Evolutionary conservation across 2,113 vertebrate species (phyloP).

Genomic region (Ursus arctos): DNA sequence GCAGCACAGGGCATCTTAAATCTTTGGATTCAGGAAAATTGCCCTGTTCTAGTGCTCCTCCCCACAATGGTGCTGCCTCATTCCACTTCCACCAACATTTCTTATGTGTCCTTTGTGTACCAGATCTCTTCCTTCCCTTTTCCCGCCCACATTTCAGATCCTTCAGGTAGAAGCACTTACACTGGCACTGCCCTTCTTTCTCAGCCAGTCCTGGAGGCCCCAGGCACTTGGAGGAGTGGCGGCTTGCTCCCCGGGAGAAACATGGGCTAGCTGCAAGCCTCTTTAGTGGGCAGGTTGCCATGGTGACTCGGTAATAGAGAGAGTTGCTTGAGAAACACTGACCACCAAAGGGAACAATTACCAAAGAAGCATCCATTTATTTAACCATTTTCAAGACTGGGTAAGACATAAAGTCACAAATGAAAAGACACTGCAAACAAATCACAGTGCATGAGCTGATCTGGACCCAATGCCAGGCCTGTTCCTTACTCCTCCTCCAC

Average conservation of each 20-base stretch:
- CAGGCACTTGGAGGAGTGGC: background rate
- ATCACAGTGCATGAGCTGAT: background rate
- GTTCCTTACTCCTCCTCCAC: no score
- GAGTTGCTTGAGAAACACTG: background rate
- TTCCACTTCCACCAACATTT: background rate
- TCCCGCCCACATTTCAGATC: background rate
- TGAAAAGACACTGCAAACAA: background rate
- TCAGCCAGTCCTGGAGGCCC: background rate
- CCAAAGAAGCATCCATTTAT: background rate
- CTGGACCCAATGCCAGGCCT: background rate
- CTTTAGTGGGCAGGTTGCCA: conserved; percentile 47
- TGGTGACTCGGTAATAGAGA: conserved; percentile 48
- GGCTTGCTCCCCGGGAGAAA: background rate
- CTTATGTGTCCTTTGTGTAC: background rate
- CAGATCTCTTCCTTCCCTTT: background rate
- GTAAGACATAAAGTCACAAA: background rate
- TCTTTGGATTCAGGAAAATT: background rate
- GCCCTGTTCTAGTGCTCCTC: background rate
- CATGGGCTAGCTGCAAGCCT: background rate
- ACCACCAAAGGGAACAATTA: conserved; percentile 7
- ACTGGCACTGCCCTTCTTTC: background rate
- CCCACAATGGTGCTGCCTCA: background rate
- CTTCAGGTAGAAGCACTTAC: background rate
- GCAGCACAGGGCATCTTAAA: background rate
- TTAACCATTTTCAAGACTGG: background rate